Percentiles rank a stretch among this genome's conserved stretches.
Conservation (phyloP, 1,140 invertebrate genomes). For the Drosophila malerkotliana region DNA sequence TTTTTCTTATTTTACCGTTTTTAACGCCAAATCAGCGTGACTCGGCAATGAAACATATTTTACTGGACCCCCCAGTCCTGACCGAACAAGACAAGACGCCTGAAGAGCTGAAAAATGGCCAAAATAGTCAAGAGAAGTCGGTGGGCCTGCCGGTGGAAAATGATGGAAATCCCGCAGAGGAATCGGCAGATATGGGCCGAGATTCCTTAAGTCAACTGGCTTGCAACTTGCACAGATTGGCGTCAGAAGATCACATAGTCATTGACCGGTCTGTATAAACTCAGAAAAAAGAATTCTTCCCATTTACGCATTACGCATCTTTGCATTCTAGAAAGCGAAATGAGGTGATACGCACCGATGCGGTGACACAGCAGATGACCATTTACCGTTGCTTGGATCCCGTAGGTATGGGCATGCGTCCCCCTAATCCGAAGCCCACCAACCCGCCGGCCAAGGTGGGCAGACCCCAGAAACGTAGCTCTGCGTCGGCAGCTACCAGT, state of each 20-base stretch:
- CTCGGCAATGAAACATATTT: neutral
- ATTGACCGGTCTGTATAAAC: constrained; percentile 63
- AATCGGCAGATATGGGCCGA: constrained; percentile 2
- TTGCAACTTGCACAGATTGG: constrained; percentile 63
- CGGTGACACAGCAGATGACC: constrained; percentile 67
- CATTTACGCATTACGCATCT: neutral
- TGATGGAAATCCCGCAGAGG: neutral
- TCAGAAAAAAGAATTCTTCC: neutral
- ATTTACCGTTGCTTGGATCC: constrained; percentile 74
- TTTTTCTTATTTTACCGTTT: neutral
- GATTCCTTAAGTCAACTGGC: constrained; percentile 68
- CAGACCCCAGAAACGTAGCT: constrained; percentile 30
- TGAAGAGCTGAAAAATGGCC: neutral
- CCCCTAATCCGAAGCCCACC: neutral
- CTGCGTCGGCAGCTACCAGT: neutral
- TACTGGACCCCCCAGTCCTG: neutral
- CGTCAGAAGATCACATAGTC: constrained; percentile 72
- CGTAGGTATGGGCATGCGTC: constrained; percentile 59
- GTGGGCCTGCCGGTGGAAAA: neutral
- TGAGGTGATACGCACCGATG: constrained; percentile 66
- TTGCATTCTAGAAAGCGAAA: constrained; percentile 60
- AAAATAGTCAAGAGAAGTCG: neutral
- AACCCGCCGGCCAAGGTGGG: constrained; percentile 23
- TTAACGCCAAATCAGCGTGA: neutral
- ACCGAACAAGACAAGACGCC: neutral